Base-by-base conservation (phyloP, 2,888 invertebrate species). In the Reticulitermes lucifugus region DNA sequence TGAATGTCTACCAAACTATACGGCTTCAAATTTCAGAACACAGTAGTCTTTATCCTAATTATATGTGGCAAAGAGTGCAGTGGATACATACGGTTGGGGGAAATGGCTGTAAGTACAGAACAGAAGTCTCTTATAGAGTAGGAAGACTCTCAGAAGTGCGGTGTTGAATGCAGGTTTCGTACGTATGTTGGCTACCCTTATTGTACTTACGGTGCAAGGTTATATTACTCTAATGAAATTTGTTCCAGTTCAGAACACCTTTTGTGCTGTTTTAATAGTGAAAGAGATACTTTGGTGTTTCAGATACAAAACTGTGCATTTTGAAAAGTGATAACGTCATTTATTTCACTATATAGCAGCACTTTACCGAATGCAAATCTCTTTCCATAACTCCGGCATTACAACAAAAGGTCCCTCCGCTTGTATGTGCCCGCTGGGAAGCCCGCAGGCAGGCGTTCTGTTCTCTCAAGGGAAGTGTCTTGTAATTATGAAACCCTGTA, bases 331-430 rank as follows among this genome's bases (percentile, higher is more conserved):
- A 73, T 73, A 73, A 73, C 73, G 25, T 73, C 73, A 12, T 41
- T 73, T 41, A 73, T 41, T 21, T 41, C 21, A 7, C 73, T 73
- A 41, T 46, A 46, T 14, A 25, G 71, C 12, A 71, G 71, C 71
- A 29, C 71, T 71, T 71, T 41, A 41, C 73, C 73, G 73, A 73
- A 73, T 73, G 73, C 73, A 73, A 73, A 73, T 73, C 73, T 73
- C 73, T 71, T 71, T 41, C 35, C 73, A 73, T 73, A 73, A 73
- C 25, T 73, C 73, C 73, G 25, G 21, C 18, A 73, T 73, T 41
- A 73, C 41, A 73, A n/a, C 41, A 73, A 29, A 41, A 41, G 35
- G 41, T 73, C 41, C 7, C 73, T 73, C 41, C 35, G 1, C 35
- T 73, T 21, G 7, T 73, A 71, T 18, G 14, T 73, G 25, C 21